Evolutionary conservation across 2,797 vertebrate genomes (phyloP), one percentile per base, ranked within the genome.

Genomic region (Oryzias dopingdopingensis): DNA sequence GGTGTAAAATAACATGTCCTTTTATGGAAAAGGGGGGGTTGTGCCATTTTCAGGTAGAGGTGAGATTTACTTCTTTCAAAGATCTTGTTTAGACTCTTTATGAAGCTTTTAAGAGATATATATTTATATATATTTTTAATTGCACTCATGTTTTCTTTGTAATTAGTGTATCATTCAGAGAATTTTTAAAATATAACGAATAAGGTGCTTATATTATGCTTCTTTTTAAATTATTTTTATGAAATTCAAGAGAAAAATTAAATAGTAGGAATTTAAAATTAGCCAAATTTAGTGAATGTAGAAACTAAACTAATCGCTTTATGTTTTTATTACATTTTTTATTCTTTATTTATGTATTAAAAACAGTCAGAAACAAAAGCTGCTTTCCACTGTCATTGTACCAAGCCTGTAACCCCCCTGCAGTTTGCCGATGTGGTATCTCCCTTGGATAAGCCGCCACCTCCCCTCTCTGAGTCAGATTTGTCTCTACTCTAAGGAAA

Each of bases 1-100:
- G 82, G 89, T 88, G 86, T 92, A 92, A 91, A 92, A 93, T 93
- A 92, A 92, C 92, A 92, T 93, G 68, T 89, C 92, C 92, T 92
- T 93, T 81, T 92, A 92, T 91, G 91, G 92, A 75, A 72, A 56
- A 42, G 72, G 72, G 53, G 49, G 78, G 92, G 86, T 51, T 14
- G 71, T 77, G 81, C 92, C 92, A 93, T 82, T 86, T 55, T 74
- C 14, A 1, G 43, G 48, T 52, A 74, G 80, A 80, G 88, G 89
- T 79, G 71, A 76, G 62, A 55, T 67, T 66, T 47, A 29, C 57
- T 73, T 45, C 29, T 46, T 51, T 52, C 49, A 67, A 3, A 4
- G n/a, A 42, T 18, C 49, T 77, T 57, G 41, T 42, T 0, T 43
- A 17, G 40, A 2, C 8, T 24, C 26, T 29, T 29, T 29, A 29